These are phyloP conservation scores for Platichthys stellatus DNA, from an alignment of 2,113 vertebrate species.

Conservation along the genomic window DNA sequence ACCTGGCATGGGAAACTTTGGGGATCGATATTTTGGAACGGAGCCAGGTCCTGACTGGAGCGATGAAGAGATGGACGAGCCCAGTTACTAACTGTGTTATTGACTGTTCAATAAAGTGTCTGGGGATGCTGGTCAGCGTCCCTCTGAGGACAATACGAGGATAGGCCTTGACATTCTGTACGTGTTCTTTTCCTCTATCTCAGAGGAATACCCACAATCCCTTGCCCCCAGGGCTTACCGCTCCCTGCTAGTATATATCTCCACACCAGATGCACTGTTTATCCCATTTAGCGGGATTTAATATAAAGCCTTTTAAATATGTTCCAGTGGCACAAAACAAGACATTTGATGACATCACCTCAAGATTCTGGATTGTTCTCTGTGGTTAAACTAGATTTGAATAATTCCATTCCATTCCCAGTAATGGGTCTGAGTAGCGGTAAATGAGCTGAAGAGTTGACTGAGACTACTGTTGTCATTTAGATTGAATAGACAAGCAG, in stretches of 20 bases:
- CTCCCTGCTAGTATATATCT: no score
- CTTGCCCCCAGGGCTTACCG: no score
- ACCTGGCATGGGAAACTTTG: conserved; percentile 97
- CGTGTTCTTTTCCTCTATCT: background rate
- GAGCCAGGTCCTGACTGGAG: conserved; percentile 93
- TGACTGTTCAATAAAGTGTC: background rate
- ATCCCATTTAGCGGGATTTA: no score
- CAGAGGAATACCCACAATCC: no score
- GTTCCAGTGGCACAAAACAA: no score
- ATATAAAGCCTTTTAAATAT: no score
- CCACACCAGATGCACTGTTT: no score
- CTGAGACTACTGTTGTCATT: conserved; percentile 46
- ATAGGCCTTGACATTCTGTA: background rate
- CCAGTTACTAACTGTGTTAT: conserved; percentile 69
- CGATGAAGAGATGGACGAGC: conserved; percentile 87
- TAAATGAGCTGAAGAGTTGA: conserved; percentile 15
- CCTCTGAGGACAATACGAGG: conserved; percentile 15
- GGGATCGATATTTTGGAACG: conserved; percentile 95
- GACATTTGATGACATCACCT: background rate
- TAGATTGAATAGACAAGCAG: conserved; percentile 57
- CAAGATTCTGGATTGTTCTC: background rate
- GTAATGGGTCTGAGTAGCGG: background rate
- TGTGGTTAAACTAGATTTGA: background rate
- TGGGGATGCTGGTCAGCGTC: background rate
- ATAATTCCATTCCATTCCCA: background rate